Conservation (phyloP, 2,888 invertebrate genomes). For the Plagiodera versicolora region DNA sequence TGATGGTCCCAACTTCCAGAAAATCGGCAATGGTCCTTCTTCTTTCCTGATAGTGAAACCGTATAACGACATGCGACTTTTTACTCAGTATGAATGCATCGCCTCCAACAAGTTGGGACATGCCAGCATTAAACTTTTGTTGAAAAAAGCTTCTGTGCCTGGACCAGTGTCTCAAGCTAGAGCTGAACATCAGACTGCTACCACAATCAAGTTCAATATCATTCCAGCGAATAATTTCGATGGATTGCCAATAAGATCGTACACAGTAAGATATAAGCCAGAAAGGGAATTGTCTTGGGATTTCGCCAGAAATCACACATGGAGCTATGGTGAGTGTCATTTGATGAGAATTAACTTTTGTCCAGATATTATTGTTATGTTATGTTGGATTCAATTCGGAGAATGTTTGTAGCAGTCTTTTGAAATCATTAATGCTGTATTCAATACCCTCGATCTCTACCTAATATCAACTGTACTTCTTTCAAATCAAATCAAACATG, state of each 20-base stretch:
- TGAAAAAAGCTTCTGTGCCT: conserved; percentile 57
- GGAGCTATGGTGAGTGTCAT: conserved; percentile 65
- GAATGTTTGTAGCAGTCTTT: no score
- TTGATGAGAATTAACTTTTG: no score
- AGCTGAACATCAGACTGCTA: conserved; percentile 75
- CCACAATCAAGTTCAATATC: conserved; percentile 80
- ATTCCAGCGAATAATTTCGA: conserved; percentile 73
- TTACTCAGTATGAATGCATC: conserved; percentile 77
- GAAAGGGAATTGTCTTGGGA: conserved; percentile 70
- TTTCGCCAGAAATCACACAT: conserved; percentile 69
- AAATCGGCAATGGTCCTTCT: conserved; percentile 62
- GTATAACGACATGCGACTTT: conserved; percentile 63
- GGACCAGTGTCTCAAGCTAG: conserved; percentile 66
- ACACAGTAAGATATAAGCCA: conserved; percentile 75
- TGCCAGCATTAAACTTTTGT: conserved; percentile 57
- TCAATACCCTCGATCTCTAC: no score
- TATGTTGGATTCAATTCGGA: no score
- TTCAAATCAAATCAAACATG: no score
- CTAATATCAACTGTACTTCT: no score
- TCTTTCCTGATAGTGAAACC: conserved; percentile 75
- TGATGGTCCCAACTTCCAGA: conserved; percentile 36
- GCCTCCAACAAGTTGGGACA: conserved; percentile 81
- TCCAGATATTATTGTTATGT: no score
- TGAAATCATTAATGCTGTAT: no score
- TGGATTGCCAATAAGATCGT: conserved; percentile 75